Percentiles rank a stretch among this genome's conserved stretches.
These are phyloP conservation scores for Oreochromis spilurus DNA, from an alignment of 2,113 vertebrate species.

Conservation along the genomic window DNA sequence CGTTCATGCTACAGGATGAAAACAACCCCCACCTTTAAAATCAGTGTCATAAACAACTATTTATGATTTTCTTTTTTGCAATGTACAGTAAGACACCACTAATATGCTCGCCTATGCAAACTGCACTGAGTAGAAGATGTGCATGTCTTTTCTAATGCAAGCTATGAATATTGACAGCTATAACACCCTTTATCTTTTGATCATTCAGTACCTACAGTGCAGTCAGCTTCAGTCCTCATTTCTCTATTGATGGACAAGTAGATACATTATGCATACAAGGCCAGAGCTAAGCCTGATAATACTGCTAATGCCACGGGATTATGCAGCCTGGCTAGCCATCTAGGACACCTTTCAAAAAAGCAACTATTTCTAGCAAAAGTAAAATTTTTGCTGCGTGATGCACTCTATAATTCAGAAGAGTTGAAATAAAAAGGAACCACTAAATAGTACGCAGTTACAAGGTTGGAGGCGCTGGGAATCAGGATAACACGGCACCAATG, in stretches of 20 bases:
- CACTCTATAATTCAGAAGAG: not conserved
- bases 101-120: not conserved
- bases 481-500: not conserved
- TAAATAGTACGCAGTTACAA: not conserved
- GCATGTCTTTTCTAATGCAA: not conserved
- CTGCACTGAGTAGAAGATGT: not conserved
- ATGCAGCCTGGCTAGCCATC: constrained; percentile 22
- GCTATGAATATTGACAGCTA: not conserved
- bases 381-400: not conserved
- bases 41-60: not conserved
- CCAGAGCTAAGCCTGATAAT: constrained; percentile 32
- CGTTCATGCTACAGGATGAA: not conserved
- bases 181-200: constrained; percentile 16
- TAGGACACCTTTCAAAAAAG: not conserved
- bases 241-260: constrained; percentile 38
- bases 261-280: constrained; percentile 47
- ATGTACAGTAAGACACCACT: not conserved
- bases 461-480: not conserved
- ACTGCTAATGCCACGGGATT: constrained; percentile 40
- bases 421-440: not conserved
- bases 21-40: not conserved
- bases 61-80: not conserved
- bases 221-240: constrained; percentile 30
- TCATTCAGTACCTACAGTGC: constrained; percentile 19
- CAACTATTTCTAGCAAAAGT: not conserved